Conservation (phyloP, 2,797 vertebrate genomes). For the Cossypha caffra region DNA sequence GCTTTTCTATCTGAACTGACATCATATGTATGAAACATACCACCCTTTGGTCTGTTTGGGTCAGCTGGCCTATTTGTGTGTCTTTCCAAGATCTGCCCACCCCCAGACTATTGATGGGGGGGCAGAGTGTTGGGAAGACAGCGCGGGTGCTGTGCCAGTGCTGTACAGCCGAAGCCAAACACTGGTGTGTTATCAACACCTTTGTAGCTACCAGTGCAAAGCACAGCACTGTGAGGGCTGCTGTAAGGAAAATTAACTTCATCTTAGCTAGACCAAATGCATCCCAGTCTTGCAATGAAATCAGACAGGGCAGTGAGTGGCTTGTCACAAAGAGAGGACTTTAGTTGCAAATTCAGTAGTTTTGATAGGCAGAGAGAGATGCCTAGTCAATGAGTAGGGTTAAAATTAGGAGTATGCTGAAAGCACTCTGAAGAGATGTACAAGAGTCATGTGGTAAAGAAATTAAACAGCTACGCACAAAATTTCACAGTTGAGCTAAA, state of each 20-base stretch:
- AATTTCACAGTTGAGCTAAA: background rate
- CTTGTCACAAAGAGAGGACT: background rate
- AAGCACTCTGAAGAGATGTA: background rate
- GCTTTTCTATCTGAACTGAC: background rate
- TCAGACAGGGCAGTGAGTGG: background rate
- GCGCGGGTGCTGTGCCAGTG: background rate
- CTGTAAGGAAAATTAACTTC: background rate
- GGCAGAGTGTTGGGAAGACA: accelerated
- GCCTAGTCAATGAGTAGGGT: background rate
- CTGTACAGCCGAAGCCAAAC: background rate
- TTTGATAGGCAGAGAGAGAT: background rate
- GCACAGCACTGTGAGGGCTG: background rate
- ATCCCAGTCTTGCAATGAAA: background rate
- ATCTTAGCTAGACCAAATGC: background rate
- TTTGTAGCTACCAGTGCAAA: background rate
- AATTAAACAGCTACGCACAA: background rate
- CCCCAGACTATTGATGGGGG: too few relatives aligned
- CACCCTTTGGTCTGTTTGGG: background rate
- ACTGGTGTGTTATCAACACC: background rate
- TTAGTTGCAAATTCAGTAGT: background rate
- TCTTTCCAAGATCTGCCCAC: background rate
- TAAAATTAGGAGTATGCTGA: background rate
- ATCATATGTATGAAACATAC: background rate
- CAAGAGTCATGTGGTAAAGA: background rate
- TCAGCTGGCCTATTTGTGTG: background rate